Percentiles rank a stretch among this genome's conserved stretches.
These are phyloP conservation scores for Schrankia costaestrigalis DNA, from an alignment of 2,888 invertebrate genomes.

Conservation along the genomic window DNA sequence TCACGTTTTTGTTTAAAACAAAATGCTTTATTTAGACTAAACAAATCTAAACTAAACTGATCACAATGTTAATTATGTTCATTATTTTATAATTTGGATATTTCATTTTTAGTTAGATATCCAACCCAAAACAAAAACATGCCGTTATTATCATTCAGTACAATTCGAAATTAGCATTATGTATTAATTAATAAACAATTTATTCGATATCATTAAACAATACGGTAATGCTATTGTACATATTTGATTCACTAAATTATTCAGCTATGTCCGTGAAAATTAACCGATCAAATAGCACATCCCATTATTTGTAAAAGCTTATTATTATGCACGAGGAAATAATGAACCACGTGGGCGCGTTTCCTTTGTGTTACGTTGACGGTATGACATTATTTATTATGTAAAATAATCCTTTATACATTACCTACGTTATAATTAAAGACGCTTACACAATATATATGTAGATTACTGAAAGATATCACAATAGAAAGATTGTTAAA, in stretches of 20 bases:
- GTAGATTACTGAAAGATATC: conserved; percentile 6
- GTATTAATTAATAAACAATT: conserved; percentile 15
- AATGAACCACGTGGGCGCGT: conserved; percentile 16
- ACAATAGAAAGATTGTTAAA: conserved; percentile 8
- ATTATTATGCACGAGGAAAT: conserved; percentile 31
- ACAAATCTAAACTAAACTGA: too few species aligned
- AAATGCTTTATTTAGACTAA: too few species aligned
- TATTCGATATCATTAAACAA: conserved; percentile 20
- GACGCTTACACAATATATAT: background rate
- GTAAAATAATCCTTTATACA: background rate
- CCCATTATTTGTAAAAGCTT: conserved; percentile 37
- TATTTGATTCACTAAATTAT: conserved; percentile 37
- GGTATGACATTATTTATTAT: conserved; percentile 6
- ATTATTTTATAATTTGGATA: too few species aligned
- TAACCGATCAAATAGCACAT: conserved; percentile 37
- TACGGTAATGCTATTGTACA: conserved; percentile 22
- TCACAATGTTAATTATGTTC: too few species aligned
- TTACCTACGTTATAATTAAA: conserved; percentile 1
- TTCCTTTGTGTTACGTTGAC: conserved; percentile 14
- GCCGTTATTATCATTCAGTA: too few species aligned
- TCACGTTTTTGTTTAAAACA: too few species aligned
- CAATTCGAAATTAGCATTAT: background rate
- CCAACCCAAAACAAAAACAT: too few species aligned
- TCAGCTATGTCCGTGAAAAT: conserved; percentile 34
- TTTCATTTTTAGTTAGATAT: too few species aligned